phyloP scores from a whole-genome alignment of 2,797 vertebrate species.

The Acanthornis magna region DNA sequence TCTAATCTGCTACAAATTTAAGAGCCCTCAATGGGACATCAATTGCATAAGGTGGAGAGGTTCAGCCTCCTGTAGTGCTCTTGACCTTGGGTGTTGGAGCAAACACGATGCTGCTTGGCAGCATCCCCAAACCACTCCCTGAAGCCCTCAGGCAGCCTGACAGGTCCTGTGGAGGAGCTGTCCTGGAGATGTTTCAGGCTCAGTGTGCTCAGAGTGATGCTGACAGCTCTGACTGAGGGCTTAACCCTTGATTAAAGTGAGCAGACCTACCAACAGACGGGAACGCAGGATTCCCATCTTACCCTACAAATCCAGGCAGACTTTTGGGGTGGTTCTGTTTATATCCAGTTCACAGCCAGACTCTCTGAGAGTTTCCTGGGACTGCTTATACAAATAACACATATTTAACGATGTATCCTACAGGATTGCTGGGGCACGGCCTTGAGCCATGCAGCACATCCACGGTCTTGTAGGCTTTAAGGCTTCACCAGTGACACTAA shows the following conservation, averaged over 20 bases:
- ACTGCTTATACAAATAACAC: neutral
- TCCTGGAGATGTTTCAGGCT: neutral
- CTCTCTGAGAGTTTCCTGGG: neutral
- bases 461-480: neutral
- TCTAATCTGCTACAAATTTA: neutral
- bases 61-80: neutral
- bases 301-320: neutral
- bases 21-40: neutral
- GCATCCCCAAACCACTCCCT: neutral
- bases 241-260: neutral
- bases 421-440: neutral
- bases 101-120: neutral
- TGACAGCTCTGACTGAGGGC: neutral
- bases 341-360: neutral
- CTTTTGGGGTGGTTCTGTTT: neutral
- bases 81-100: neutral
- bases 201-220: neutral
- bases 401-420: neutral
- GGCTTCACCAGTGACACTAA: neutral
- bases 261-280: neutral
- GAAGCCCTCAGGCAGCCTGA: neutral
- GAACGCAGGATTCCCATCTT: rapidly evolving
- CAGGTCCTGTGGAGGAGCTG: neutral
- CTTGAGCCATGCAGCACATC: neutral
- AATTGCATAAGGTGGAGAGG: neutral